Evolutionary conservation across 2,888 invertebrate species (phyloP).

Genomic region (Hymenopus coronatus): DNA sequence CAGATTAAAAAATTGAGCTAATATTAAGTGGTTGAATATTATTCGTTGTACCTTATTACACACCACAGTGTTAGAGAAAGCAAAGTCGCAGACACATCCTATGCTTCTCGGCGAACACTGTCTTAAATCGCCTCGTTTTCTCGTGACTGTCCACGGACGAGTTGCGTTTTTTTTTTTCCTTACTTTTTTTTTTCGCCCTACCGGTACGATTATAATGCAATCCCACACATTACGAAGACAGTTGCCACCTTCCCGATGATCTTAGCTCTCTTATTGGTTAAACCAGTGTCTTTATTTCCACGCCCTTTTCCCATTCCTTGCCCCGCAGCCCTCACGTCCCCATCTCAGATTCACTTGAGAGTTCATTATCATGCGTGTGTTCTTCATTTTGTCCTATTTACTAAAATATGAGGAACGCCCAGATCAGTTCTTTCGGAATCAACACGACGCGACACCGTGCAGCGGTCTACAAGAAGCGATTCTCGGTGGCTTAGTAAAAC

Average conservation of each 20-base stretch:
- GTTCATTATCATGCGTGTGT: constrained; percentile 1
- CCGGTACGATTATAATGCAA: neutral
- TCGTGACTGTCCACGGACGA: neutral
- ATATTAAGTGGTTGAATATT: too few species aligned
- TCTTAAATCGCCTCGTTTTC: neutral
- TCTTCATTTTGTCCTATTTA: constrained; percentile 2
- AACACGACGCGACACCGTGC: neutral
- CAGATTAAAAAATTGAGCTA: neutral
- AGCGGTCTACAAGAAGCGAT: neutral
- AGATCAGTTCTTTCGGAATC: neutral
- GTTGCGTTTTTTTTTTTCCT: neutral
- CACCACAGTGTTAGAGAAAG: neutral
- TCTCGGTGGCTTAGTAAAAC: neutral
- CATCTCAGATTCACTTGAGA: neutral
- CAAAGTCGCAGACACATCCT: neutral
- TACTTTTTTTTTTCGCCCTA: neutral
- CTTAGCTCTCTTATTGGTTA: constrained; percentile 16
- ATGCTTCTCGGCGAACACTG: neutral
- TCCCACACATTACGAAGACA: constrained; percentile 8
- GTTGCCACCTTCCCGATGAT: constrained; percentile 14
- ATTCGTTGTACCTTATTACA: neutral
- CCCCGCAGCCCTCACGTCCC: neutral
- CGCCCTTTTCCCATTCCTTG: constrained; percentile 2
- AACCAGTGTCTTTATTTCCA: constrained; percentile 15
- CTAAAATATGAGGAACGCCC: constrained; percentile 8